A percentile compares a stretch with the other conserved stretches of the same genome.
Conservation (phyloP, 2,113 vertebrate species). For the Gobius niger region DNA sequence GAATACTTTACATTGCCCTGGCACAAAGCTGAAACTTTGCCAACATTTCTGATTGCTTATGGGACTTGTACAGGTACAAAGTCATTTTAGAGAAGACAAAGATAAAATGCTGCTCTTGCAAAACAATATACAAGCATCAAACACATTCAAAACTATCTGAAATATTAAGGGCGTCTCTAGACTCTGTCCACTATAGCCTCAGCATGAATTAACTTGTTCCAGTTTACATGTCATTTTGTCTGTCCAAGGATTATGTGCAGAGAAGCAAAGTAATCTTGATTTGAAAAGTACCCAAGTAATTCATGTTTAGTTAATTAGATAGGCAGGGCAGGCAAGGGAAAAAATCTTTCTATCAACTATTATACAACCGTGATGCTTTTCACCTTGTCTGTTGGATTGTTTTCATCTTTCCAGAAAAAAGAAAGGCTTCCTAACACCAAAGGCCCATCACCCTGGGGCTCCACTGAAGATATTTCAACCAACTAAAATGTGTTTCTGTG, state of each 20-base stretch:
- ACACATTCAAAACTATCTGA: background rate
- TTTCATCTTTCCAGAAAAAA: conserved; percentile 38
- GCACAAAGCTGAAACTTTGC: conserved; percentile 1
- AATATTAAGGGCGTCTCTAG: background rate
- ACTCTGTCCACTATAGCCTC: background rate
- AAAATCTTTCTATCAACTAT: background rate
- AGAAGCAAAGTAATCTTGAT: background rate
- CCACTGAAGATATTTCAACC: conserved; percentile 43
- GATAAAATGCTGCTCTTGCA: conserved; percentile 2
- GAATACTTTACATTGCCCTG: background rate
- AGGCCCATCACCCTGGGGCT: conserved; percentile 37
- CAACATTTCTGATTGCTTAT: conserved; percentile 13
- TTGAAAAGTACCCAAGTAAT: background rate
- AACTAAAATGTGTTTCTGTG: conserved; percentile 47
- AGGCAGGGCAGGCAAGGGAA: too few relatives aligned
- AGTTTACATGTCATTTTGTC: background rate
- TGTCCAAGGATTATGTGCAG: background rate
- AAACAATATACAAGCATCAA: background rate
- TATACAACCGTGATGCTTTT: background rate
- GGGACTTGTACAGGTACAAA: background rate
- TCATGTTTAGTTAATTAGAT: too few relatives aligned
- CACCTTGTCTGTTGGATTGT: background rate
- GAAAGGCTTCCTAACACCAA: conserved; percentile 39
- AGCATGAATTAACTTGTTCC: conserved; percentile 3
- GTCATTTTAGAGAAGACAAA: conserved; percentile 2